phyloP scores from a whole-genome alignment of 2,113 vertebrate genomes.

The Hydrolagus affinis region DNA sequence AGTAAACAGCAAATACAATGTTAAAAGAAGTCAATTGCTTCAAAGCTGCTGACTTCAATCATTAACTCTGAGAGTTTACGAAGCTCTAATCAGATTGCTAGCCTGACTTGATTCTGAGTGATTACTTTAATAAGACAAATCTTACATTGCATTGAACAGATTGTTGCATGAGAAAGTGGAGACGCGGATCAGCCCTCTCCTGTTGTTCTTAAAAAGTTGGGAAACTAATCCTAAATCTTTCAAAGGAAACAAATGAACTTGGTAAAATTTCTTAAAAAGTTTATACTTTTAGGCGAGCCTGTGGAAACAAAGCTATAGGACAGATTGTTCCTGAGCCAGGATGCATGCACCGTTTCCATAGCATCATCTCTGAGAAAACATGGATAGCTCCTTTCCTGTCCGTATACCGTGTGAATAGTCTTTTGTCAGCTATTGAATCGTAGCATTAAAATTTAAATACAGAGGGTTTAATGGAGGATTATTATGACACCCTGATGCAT shows the following conservation, averaged over 20 bases:
- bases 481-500: slow-evolving; percentile 66
- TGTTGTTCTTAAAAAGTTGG: neutral
- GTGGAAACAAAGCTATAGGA: slow-evolving; percentile 61
- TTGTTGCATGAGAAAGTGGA: neutral
- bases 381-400: slow-evolving; percentile 52
- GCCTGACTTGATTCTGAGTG: too few relatives aligned
- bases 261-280: neutral
- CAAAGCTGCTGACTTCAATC: too few relatives aligned
- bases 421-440: slow-evolving; percentile 74
- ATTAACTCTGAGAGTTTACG: too few relatives aligned
- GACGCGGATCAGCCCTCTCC: neutral
- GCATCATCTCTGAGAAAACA: slow-evolving; percentile 69
- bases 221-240: neutral
- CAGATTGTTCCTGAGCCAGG: slow-evolving; percentile 64
- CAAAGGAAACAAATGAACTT: neutral
- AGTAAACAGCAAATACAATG: neutral
- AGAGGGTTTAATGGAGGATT: slow-evolving; percentile 69
- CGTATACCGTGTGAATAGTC: slow-evolving; percentile 60
- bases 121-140: too few relatives aligned
- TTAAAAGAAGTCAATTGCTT: too few relatives aligned
- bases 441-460: slow-evolving; percentile 75
- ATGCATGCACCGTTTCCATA: slow-evolving; percentile 77
- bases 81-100: too few relatives aligned
- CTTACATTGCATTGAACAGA: neutral
- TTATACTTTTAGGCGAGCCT: slow-evolving; percentile 49